Conservation (phyloP, 2,113 vertebrate species). For the Aptenodytes forsteri region DNA sequence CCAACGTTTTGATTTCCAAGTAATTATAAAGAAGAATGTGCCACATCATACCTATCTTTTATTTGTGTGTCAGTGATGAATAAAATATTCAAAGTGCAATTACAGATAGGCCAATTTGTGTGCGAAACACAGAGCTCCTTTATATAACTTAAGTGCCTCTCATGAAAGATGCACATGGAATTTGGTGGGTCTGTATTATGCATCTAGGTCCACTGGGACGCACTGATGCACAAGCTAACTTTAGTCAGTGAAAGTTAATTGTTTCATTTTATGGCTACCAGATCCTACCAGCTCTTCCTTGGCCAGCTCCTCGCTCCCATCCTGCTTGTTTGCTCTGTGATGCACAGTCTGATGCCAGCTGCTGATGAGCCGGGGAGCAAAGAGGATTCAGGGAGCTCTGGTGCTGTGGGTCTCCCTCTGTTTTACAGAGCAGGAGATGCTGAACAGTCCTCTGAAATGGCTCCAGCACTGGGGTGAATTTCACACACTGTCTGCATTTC, state of each 20-base stretch:
- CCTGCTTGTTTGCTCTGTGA: neutral
- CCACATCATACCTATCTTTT: neutral
- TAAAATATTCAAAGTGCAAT: neutral
- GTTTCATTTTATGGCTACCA: neutral
- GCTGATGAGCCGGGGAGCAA: neutral
- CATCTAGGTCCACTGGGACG: neutral
- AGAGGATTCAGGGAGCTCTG: neutral
- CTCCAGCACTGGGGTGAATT: neutral
- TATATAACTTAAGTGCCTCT: neutral
- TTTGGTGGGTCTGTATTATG: neutral
- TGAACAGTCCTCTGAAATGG: neutral
- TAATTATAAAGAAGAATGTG: slow-evolving; percentile 55
- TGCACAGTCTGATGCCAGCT: neutral
- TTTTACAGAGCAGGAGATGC: neutral
- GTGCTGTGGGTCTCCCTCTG: neutral
- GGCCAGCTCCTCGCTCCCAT: neutral
- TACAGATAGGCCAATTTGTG: neutral
- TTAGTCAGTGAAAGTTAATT: neutral
- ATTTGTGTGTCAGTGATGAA: neutral
- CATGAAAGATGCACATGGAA: fast-evolving
- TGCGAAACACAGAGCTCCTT: neutral
- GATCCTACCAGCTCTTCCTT: neutral
- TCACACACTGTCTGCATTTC: neutral
- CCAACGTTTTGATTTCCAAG: slow-evolving; percentile 58
- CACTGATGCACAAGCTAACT: neutral